Evolutionary conservation across 1,140 invertebrate species (phyloP), one percentile per base, ranked within the genome.

Genomic region (Heliconius hewitsoni): DNA sequence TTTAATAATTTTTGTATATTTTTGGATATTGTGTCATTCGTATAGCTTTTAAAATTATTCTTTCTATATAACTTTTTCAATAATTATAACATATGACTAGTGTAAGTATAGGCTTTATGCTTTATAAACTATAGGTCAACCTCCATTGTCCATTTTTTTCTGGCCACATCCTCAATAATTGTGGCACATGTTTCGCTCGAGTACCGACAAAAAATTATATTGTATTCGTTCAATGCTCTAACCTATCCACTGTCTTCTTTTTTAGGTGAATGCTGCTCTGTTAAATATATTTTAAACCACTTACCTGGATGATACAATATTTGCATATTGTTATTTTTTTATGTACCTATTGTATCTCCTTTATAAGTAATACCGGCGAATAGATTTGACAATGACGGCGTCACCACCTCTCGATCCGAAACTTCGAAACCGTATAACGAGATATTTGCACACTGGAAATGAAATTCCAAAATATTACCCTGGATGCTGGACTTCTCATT

Each of bases 391-490:
- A 70, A 81, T 82, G 80, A 81, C 81, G 37, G 80, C 77, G 79
- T 73, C 83, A 73, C 77, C 82, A 39, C 70, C 80, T 60, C 85
- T 94, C 66, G 86, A 91, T 82, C 85, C 87, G 30, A 80, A 82
- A 79, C 76, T 91, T 34, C 84, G 84, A 71, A 93, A 91, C 81
- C 92, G 92, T 39, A 81, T 96, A 71, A 90, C 85, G 57, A 90
- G 95, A 71, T 96, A 91, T 84, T 84, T 96, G 16, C 95, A 95
- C 66, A 91, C 95, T 79, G 96, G 96, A 16, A 95, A 95, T 87
- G 95, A 96, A 83, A 85, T 93, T 72, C 94, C 95, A 1, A 94
- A 94, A 78, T 96, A 96, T 83, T 95, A 94, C 77, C 95, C 96
- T 78, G 95, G 95, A 74, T 95, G 95, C 83, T 96, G 95, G 95